phyloP scores from a whole-genome alignment of 2,797 vertebrate genomes.

The Galagoides demidoff region DNA sequence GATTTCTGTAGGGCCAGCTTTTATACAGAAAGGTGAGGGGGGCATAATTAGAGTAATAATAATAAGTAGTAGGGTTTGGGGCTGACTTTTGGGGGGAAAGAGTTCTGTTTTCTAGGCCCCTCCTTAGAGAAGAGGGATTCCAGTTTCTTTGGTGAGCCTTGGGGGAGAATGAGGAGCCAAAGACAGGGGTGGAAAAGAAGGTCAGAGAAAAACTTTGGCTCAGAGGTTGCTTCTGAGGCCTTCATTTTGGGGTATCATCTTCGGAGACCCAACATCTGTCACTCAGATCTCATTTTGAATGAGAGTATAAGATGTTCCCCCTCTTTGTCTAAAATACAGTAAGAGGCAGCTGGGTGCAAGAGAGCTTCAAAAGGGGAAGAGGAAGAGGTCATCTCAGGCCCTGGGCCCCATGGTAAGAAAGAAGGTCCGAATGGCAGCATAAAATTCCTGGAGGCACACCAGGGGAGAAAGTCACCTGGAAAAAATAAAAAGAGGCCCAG shows the following conservation, averaged over 20 bases:
- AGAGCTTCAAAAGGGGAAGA: not conserved
- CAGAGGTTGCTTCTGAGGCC: not conserved
- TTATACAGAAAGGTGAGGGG: not conserved
- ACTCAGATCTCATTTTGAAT: not conserved
- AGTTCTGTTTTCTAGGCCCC: not conserved
- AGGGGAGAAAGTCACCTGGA: not conserved
- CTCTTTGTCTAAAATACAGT: not conserved
- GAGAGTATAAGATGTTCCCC: not conserved
- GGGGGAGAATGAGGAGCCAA: not conserved
- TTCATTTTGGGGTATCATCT: not conserved
- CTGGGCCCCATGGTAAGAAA: not conserved
- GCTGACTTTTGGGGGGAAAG: not conserved
- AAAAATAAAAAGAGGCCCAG: not conserved
- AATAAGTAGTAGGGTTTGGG: not conserved
- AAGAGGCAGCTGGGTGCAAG: not conserved
- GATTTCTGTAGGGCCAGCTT: not conserved
- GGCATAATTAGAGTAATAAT: not conserved
- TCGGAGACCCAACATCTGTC: not conserved
- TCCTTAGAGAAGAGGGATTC: not conserved
- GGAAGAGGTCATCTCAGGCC: not conserved
- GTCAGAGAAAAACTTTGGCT: not conserved
- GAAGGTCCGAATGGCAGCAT: not conserved
- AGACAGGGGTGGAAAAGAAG: not conserved
- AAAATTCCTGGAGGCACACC: not conserved
- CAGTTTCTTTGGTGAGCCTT: not conserved